Conservation (phyloP, 2,888 invertebrate species). For the Ypsolopha scabrella region DNA sequence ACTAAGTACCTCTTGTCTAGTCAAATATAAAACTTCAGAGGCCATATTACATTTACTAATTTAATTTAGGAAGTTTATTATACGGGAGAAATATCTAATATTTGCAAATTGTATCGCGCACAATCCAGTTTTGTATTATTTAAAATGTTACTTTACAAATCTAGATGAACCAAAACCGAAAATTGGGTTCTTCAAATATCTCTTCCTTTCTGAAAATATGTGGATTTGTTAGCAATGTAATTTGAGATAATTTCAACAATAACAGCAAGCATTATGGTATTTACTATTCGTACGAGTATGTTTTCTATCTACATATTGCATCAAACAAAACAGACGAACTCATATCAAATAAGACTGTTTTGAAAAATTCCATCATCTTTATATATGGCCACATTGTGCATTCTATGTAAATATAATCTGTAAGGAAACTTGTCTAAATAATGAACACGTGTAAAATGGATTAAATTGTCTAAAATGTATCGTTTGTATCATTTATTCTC, state of each 20-base stretch:
- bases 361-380: conserved; percentile 18
- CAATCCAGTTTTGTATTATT: too few relatives aligned
- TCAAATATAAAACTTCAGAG: conserved; percentile 35
- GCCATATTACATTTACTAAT: conserved; percentile 17
- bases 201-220: too few relatives aligned
- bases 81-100: too few relatives aligned
- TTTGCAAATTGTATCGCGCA: too few relatives aligned
- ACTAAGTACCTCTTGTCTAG: conserved; percentile 33
- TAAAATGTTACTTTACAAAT: too few relatives aligned
- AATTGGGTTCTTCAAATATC: too few relatives aligned
- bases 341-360: conserved; percentile 47
- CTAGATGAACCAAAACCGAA: too few relatives aligned
- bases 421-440: conserved; percentile 56
- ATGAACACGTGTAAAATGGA: conserved; percentile 67
- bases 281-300: too few relatives aligned
- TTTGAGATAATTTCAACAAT: too few relatives aligned
- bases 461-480: conserved; percentile 65
- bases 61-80: too few relatives aligned
- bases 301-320: neutral
- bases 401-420: conserved; percentile 57
- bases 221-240: too few relatives aligned
- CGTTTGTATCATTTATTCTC: neutral
- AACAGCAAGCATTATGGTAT: too few relatives aligned
- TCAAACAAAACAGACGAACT: conserved; percentile 23
- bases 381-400: conserved; percentile 50